Base-by-base conservation (phyloP, 1,140 invertebrate species). In the Sinella curviseta region DNA sequence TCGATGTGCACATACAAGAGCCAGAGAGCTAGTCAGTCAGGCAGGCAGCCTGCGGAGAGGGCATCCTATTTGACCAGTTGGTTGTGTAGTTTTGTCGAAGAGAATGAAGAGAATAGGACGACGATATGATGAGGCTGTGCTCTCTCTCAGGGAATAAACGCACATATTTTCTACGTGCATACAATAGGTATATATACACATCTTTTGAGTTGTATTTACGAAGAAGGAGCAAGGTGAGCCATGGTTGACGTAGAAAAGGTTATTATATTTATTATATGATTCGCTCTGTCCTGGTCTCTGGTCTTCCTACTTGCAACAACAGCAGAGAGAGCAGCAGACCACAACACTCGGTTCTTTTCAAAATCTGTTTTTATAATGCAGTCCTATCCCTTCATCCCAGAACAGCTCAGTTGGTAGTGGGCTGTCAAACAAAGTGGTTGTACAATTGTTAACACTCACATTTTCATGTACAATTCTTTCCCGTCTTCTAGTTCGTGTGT, bases 1-100 rank as follows among this genome's bases (percentile, higher is more conserved):
- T 4, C 28, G 24, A 30, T 70, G 65, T 14, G 24, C 24, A n/a
- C 57, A 60, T 60, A 26, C 57, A 3, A 70, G 65, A 30, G 26
- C 12, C 8, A 12, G 65, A 33, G 24, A 26, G 24, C 8, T 16
- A 48, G 39, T 20, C 20, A 48, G 39, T 48, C 39, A 48, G 39
- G 39, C 20, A 48, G 57, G 16, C 26, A 65, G 57, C 57, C 57
- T 65, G 57, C 57, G 65, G 65, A 70, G 65, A 70, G 65, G 65
- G 65, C 65, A 70, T 70, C 31, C 31, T 70, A 2, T 70, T 70
- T 70, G 65, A 70, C 65, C 65, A 70, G 65, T 70, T 70, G 55
- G 14, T 60, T 60, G 55, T 17, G 24, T n/a, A 60, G 24, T n/a
- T n/a, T 4, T 60, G n/a, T 60, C 12, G 55, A 24, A 60, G 55